A percentile compares a stretch with the other conserved stretches of the same genome.
phyloP scores from a whole-genome alignment of 2,888 invertebrate species.

The Autographa gamma region DNA sequence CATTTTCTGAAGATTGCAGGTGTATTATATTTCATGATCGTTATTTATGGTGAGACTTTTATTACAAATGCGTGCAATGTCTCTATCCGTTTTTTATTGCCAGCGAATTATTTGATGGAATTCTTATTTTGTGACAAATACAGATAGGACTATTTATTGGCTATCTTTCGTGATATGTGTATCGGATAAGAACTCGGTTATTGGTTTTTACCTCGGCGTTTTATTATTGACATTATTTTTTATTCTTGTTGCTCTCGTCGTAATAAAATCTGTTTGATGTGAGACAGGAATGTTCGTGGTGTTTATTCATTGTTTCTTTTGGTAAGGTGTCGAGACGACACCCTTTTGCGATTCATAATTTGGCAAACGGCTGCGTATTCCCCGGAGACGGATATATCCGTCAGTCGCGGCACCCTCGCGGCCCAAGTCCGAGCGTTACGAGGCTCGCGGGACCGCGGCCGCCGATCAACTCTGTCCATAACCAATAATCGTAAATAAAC shows the following conservation, averaged over 20 bases:
- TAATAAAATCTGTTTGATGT: constrained; percentile 61
- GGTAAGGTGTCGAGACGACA: constrained; percentile 58
- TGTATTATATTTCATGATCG: constrained; percentile 89
- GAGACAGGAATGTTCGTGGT: constrained; percentile 52
- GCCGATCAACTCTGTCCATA: constrained; percentile 86
- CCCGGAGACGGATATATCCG: constrained; percentile 86
- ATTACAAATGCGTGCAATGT: constrained; percentile 89
- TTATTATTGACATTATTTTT: constrained; percentile 65
- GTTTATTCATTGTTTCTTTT: constrained; percentile 50
- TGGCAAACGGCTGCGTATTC: constrained; percentile 76
- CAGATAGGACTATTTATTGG: constrained; percentile 77
- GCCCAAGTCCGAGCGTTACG: constrained; percentile 85
- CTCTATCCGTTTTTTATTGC: constrained; percentile 88
- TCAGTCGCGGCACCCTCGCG: constrained; percentile 79
- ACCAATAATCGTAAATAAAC: constrained; percentile 89
- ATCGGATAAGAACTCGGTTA: constrained; percentile 69
- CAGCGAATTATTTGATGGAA: constrained; percentile 85
- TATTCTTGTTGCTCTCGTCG: constrained; percentile 57
- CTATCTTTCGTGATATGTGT: constrained; percentile 74
- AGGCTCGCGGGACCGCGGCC: constrained; percentile 81
- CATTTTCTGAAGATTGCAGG: constrained; percentile 89
- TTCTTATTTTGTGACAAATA: constrained; percentile 82
- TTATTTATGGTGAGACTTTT: constrained; percentile 89
- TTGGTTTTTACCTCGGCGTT: constrained; percentile 66
- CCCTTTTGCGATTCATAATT: constrained; percentile 80